Conservation (phyloP, 2,113 vertebrate species). For the Euleptes europaea region DNA sequence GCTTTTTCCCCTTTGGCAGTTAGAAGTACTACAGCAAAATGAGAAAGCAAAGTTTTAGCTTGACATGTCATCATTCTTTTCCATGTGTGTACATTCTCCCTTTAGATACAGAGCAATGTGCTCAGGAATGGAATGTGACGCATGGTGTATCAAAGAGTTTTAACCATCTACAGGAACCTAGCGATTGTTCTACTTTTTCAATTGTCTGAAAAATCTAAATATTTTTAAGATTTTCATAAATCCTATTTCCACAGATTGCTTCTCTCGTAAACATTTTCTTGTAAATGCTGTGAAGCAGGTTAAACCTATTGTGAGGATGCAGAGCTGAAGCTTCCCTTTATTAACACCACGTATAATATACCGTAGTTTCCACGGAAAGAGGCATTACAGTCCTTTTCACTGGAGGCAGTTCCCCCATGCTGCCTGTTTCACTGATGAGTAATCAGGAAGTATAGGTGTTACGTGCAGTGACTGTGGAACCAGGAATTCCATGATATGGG, state of each 20-base stretch:
- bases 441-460: background rate
- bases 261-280: background rate
- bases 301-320: background rate
- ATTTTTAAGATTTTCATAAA: too few species aligned
- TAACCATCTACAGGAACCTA: conserved; percentile 7
- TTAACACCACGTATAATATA: background rate
- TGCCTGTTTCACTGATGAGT: background rate
- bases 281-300: background rate
- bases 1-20: background rate
- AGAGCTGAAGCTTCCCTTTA: background rate
- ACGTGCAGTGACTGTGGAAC: background rate
- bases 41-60: background rate
- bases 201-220: background rate
- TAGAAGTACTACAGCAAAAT: background rate
- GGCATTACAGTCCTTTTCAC: background rate
- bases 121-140: background rate
- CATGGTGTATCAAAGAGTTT: background rate
- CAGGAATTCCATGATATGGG: background rate
- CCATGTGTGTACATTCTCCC: background rate
- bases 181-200: background rate
- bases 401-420: background rate
- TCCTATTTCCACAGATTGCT: too few species aligned
- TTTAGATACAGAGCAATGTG: background rate
- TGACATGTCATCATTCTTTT: background rate
- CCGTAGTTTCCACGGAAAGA: background rate